These are phyloP conservation scores for Delia radicum DNA, from an alignment of 1,140 invertebrate species.

Conservation along the genomic window DNA sequence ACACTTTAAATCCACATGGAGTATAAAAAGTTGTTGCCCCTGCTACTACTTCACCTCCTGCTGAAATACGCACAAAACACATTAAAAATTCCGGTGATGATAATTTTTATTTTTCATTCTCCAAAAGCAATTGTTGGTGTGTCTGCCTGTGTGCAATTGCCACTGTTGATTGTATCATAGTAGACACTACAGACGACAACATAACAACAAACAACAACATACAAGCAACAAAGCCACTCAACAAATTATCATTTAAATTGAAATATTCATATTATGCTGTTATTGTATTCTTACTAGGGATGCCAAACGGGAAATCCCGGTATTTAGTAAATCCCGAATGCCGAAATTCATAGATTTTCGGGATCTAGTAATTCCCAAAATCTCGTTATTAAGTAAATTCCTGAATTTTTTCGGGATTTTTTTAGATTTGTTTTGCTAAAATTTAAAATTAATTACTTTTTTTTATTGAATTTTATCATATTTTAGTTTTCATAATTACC, in stretches of 20 bases:
- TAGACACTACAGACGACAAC: background rate
- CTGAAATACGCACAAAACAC: background rate
- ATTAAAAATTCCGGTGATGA: conserved; percentile 13
- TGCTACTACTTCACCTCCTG: background rate
- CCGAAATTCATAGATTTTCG: too few species aligned
- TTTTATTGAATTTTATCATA: too few species aligned
- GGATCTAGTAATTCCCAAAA: too few species aligned
- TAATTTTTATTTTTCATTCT: background rate
- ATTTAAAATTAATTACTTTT: too few species aligned
- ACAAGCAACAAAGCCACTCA: conserved; percentile 5
- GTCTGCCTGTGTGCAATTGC: background rate
- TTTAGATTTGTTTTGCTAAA: too few species aligned
- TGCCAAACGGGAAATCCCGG: too few species aligned
- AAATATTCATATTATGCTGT: conserved; percentile 19
- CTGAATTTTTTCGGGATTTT: too few species aligned
- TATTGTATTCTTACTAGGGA: too few species aligned
- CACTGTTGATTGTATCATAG: conserved; percentile 2
- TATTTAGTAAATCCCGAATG: too few species aligned
- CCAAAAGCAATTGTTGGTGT: background rate
- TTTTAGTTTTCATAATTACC: too few species aligned
- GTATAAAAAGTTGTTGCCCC: background rate
- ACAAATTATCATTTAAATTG: conserved; percentile 23
- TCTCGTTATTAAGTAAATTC: too few species aligned
- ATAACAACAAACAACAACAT: background rate
- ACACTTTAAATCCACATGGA: background rate